Conservation (phyloP, 2,888 invertebrate species). For the Melieria crassipennis region DNA sequence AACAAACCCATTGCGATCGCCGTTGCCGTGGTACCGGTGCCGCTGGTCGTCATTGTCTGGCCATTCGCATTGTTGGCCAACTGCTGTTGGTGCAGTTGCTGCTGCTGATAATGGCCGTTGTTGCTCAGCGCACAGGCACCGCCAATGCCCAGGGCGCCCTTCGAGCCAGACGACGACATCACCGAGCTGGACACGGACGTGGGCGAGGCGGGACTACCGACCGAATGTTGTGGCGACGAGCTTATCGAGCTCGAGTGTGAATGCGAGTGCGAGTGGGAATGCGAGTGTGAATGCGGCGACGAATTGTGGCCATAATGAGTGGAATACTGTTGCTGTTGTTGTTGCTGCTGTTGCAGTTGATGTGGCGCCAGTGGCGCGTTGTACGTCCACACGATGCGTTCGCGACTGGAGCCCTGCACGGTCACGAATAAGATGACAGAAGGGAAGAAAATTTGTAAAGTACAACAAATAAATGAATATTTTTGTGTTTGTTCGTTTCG, state of each 20-base stretch:
- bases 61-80: conserved; percentile 19
- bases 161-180: conserved; percentile 82
- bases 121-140: conserved; percentile 52
- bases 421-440: no score
- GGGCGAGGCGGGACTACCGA: conserved; percentile 79
- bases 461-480: no score
- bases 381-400: conserved; percentile 89
- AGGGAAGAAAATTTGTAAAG: no score
- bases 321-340: conserved; percentile 66
- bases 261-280: conserved; percentile 59
- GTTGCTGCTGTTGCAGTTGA: conserved; percentile 58
- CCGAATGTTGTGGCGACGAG: conserved; percentile 69
- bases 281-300: conserved; percentile 48
- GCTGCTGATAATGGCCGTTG: conserved; percentile 42
- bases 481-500: no score
- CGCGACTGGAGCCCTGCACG: conserved; percentile 63
- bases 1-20: conserved; percentile 53
- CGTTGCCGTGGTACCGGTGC: conserved; percentile 40
- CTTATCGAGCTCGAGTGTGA: conserved; percentile 67
- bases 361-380: conserved; percentile 76
- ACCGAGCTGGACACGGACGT: conserved; percentile 89
- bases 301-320: conserved; percentile 46
- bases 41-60: conserved; percentile 40
- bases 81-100: conserved; percentile 23
- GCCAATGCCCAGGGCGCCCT: conserved; percentile 66